phyloP scores from a whole-genome alignment of 2,113 vertebrate species.

The Bolborhynchus lineola region DNA sequence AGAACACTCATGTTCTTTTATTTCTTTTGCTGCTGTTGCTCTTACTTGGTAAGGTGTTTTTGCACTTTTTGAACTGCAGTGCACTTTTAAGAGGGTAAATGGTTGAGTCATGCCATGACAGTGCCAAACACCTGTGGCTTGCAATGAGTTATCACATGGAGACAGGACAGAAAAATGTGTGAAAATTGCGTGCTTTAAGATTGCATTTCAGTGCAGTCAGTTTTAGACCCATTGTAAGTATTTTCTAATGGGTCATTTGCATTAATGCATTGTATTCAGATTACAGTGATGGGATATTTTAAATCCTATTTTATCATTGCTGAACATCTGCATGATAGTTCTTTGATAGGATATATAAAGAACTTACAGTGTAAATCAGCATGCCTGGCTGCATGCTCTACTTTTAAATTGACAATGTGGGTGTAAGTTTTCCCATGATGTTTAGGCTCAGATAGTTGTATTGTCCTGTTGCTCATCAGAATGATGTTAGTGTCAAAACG shows the following conservation, averaged over 20 bases:
- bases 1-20: not conserved
- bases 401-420: not conserved
- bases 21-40: not conserved
- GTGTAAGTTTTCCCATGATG: not conserved
- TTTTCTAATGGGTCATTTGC: not conserved
- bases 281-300: not conserved
- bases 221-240: not conserved
- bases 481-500: not conserved
- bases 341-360: not conserved
- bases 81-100: not conserved
- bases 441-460: not conserved
- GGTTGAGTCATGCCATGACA: not conserved
- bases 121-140: not conserved
- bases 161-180: not conserved
- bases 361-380: not conserved
- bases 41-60: not conserved
- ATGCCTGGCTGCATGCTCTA: not conserved
- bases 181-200: not conserved
- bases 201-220: not conserved
- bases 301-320: not conserved
- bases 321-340: not conserved
- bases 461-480: not conserved
- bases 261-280: not conserved
- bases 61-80: not conserved
- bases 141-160: not conserved